Percentiles rank a stretch among this genome's conserved stretches.
Evolutionary conservation across 2,797 vertebrate genomes (phyloP).

Genomic region (Oryzias dopingdopingensis): DNA sequence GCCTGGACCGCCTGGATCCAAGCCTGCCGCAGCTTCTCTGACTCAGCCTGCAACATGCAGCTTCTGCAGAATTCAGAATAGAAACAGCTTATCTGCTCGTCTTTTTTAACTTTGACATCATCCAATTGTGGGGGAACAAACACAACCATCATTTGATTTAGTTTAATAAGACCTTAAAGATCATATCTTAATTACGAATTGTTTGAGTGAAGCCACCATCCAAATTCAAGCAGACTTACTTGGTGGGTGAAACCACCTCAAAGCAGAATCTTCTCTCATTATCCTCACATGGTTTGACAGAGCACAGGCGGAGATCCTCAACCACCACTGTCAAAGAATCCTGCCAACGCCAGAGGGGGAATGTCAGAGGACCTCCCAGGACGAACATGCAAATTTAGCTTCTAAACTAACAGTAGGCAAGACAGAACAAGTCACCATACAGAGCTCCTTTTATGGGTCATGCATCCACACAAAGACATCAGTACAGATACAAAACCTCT

Average conservation of each 20-base stretch:
- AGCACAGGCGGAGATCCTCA: slow-evolving; percentile 92
- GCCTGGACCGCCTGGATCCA: slow-evolving; percentile 98
- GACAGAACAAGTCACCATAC: neutral
- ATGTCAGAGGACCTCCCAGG: slow-evolving; percentile 4
- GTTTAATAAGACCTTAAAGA: neutral
- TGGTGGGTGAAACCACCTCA: slow-evolving; percentile 96
- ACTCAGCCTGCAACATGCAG: slow-evolving; percentile 97
- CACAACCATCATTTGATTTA: neutral
- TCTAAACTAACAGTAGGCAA: no score
- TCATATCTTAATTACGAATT: neutral
- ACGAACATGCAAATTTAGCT: neutral
- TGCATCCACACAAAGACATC: neutral
- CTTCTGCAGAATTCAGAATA: slow-evolving; percentile 75
- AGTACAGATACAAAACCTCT: slow-evolving; percentile 7
- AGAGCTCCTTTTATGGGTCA: neutral
- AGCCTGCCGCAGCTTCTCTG: slow-evolving; percentile 92
- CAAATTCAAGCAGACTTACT: slow-evolving; percentile 78
- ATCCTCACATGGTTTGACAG: slow-evolving; percentile 95
- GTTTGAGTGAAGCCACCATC: neutral
- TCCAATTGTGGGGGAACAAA: neutral
- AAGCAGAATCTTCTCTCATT: slow-evolving; percentile 97
- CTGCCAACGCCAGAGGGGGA: slow-evolving; percentile 63
- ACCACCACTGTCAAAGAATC: slow-evolving; percentile 94
- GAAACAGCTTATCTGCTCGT: neutral
- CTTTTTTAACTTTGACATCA: neutral